A percentile compares a stretch with the other conserved stretches of the same genome.
These are phyloP conservation scores for Dicerorhinus sumatrensis DNA, from an alignment of 2,113 vertebrate genomes.

Conservation along the genomic window DNA sequence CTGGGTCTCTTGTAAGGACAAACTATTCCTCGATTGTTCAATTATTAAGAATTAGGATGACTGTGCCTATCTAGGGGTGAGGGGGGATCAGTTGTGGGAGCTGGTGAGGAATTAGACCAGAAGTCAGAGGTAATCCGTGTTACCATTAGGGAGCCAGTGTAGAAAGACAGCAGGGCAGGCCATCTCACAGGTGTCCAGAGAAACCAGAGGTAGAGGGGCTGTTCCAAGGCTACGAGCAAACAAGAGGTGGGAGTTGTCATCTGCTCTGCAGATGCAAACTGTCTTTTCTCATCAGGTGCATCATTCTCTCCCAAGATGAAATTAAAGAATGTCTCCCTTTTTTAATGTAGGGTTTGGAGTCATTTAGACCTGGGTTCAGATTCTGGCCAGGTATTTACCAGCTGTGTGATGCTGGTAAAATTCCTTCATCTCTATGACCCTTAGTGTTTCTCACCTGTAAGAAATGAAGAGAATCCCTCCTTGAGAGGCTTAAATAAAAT, in stretches of 20 bases:
- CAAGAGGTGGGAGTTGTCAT: not conserved
- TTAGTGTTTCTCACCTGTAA: not conserved
- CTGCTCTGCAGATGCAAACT: not conserved
- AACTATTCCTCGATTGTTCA: not conserved
- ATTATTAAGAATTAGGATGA: not conserved
- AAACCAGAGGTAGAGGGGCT: not conserved
- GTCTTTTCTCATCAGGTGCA: not conserved
- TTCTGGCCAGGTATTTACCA: not conserved
- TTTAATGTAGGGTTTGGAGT: not conserved
- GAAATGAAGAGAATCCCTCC: not conserved
- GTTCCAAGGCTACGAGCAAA: not conserved
- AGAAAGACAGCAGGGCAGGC: not conserved
- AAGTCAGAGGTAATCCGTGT: not conserved
- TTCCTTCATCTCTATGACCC: not conserved
- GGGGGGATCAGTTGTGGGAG: fast-evolving
- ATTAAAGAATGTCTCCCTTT: not conserved
- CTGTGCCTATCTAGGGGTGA: not conserved
- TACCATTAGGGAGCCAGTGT: not conserved
- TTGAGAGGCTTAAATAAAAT: not conserved
- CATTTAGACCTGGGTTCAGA: not conserved
- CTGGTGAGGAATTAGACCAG: not conserved
- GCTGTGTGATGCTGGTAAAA: not conserved
- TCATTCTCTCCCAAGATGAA: not conserved
- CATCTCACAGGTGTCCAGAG: not conserved
- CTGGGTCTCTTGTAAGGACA: not conserved